A percentile compares a stretch with the other conserved stretches of the same genome.
Conservation (phyloP, 2,888 invertebrate genomes). For the Pantelozetes paolii region DNA sequence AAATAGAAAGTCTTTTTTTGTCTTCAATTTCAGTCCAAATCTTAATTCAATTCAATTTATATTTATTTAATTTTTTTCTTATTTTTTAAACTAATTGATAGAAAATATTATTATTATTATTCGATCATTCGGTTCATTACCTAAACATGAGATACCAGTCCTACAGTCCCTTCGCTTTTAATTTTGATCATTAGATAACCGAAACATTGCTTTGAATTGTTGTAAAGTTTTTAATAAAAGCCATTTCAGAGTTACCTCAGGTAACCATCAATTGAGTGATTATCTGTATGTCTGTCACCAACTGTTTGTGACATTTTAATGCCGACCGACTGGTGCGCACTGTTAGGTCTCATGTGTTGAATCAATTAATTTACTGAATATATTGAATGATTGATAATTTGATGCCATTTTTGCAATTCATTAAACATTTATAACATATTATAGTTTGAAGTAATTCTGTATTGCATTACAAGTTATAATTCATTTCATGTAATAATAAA, state of each 20-base stretch:
- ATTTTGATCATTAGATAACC: background rate
- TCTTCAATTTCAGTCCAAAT: background rate
- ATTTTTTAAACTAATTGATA: background rate
- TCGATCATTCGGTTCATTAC: background rate
- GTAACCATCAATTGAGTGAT: background rate
- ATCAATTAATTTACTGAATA: background rate
- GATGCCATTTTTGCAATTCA: conserved; percentile 25
- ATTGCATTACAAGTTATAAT: conserved; percentile 14
- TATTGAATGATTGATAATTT: conserved; percentile 4
- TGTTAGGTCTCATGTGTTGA: conserved; percentile 5
- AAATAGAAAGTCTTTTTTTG: conserved; percentile 9
- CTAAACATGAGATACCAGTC: background rate
- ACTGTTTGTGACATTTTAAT: too few species aligned
- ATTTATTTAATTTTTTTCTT: background rate
- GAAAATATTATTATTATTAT: too few species aligned
- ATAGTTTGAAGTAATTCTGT: background rate
- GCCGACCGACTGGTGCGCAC: conserved; percentile 5
- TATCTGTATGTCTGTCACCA: too few species aligned
- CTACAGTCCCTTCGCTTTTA: background rate
- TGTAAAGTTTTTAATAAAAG: background rate
- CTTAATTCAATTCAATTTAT: conserved; percentile 9
- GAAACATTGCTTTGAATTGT: background rate
- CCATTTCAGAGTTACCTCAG: conserved; percentile 6
- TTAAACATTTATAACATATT: background rate
- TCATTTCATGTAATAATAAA: conserved; percentile 29